A percentile compares a stretch with the other conserved stretches of the same genome.
Conservation (phyloP, 2,113 vertebrate genomes). For the Chrysemys picta region DNA sequence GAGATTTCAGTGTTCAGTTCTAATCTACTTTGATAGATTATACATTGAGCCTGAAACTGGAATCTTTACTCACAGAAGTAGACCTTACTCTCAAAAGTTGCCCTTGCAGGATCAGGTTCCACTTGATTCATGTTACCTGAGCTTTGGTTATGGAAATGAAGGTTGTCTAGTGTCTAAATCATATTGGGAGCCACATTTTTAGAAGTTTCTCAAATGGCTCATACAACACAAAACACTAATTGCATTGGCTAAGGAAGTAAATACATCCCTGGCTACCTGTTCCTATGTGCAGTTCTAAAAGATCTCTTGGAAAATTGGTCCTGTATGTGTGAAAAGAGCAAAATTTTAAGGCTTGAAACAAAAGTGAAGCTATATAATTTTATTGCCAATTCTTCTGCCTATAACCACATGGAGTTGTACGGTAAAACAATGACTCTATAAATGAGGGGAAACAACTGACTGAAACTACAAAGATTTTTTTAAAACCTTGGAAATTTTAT, state of each 20-base stretch:
- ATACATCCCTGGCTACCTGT: background rate
- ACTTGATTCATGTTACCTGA: background rate
- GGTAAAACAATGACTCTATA: background rate
- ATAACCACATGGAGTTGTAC: background rate
- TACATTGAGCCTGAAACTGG: background rate
- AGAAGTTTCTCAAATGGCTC: background rate
- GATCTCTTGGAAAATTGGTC: background rate
- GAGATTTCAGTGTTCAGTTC: background rate
- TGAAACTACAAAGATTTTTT: background rate
- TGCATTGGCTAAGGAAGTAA: background rate
- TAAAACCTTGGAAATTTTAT: slow-evolving; percentile 11
- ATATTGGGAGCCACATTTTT: background rate
- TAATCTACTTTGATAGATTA: background rate
- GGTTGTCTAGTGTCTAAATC: background rate
- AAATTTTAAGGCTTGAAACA: slow-evolving; percentile 20
- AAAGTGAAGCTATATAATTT: slow-evolving; percentile 24
- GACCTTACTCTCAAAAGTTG: background rate
- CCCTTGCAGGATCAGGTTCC: background rate
- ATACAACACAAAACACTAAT: background rate
- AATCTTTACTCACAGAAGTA: background rate
- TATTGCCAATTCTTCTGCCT: background rate
- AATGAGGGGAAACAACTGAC: slow-evolving; percentile 4
- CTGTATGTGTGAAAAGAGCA: background rate
- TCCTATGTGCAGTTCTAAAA: background rate
- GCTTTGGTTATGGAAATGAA: background rate